Base-by-base conservation (phyloP, 2,888 invertebrate species). In the Drosophila koepferae region DNA sequence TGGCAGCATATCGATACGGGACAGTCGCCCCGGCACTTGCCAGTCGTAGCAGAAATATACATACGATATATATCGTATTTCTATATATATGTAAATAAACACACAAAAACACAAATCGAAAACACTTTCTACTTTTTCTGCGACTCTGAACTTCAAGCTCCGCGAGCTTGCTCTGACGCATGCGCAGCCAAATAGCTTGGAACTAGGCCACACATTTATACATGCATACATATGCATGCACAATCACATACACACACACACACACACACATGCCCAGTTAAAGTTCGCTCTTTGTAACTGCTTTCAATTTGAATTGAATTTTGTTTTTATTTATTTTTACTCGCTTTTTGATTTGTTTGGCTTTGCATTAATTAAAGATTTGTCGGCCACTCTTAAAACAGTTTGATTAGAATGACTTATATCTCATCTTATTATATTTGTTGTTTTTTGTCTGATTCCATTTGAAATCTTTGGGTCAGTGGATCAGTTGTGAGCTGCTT, bases 51-150 rank as follows among this genome's bases (percentile, higher is more conserved):
- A n/a, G 46, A 48, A 28, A 6, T 10, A 5, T 12, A 3, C 7
- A 18, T 20, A 51, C 51, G 36, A 51, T 51, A 51, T 36, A 36
- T 51, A 51, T 51, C 34, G 49, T 10, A 31, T 18, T 6, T 1
- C 6, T 18, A 16, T 16, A 16, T 16, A 38, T 10, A 31, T 31
- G 10, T 1, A 20, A 20, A 20, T 20, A 20, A n/a, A 36, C 14
- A 18, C 31, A 49, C 18, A 16, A 44, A 36, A 8, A 43, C 16
- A 18, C 40, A 63, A 67, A 61, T 61, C 68, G 54, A 74, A 86
- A 74, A 61, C 85, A 86, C 85, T 86, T 86, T 86, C 85, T 86
- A 86, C 85, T 87, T 63, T 86, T 84, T 71, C 84, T 60, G 82
- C 63, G 72, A 72, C 62, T 79, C 28, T 77, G 38, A 66, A 54